Base-by-base conservation (phyloP, 1,140 invertebrate genomes). In the Spodoptera frugiperda region DNA sequence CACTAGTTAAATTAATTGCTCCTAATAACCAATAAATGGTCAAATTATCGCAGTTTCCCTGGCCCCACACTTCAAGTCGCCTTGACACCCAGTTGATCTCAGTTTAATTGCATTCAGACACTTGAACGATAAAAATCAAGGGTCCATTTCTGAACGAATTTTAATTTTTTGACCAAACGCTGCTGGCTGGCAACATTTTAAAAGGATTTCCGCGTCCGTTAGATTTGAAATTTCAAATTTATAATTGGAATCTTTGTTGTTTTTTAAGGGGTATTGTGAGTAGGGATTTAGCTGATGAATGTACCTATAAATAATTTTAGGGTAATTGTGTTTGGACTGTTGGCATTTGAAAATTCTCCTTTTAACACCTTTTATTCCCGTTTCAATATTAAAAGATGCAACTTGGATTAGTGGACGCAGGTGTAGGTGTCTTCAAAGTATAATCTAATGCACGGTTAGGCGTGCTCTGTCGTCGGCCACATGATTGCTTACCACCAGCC, bases 101-200 rank as follows among this genome's bases (percentile, higher is more conserved):
- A 70, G 30, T 82, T 82, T 82, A 82, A 82, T 82, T 78, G 74
- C 80, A 78, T 79, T 51, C 63, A 25, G 63, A 19, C 19, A 61
- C 70, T 76, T 53, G 19, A 33, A 17, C 15, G 75, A 75, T 77
- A 74, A 70, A 80, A 77, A 79, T 76, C 71, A 44, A 44, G 67
- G 67, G 51, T 10, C 12, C 51, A 4, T 1, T n/a, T 39, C 15
- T 21, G 17, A 19, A 49, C 19, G 33, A 46, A n/a, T 65, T 44
- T 71, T 71, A 39, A 57, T 55, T n/a, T 55, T 71, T 21, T 14
- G 1, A 11, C 15, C 25, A 39, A 54, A 71, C 33, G 46, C 53
- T 39, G 67, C 10, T 55, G n/a, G 67, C 10, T 55, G n/a, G 9
- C 9, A 57, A 71, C 51, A 57, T 71, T 71, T 71, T 54, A 71